Conservation (phyloP, 1,140 invertebrate genomes). For the Octopus sinensis region DNA sequence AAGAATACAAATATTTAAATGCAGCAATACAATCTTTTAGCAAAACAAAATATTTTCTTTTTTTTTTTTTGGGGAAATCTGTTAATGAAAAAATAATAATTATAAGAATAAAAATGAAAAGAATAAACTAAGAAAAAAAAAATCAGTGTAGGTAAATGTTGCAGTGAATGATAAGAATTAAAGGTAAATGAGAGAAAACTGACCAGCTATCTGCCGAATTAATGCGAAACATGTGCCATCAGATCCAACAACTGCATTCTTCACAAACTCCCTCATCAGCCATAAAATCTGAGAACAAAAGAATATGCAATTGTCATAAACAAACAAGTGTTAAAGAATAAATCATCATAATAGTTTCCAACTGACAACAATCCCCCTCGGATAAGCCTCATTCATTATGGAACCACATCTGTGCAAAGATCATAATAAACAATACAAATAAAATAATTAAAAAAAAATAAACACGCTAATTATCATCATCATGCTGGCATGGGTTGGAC, state of each 20-base stretch:
- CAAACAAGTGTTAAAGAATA: background rate
- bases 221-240: conserved; percentile 88
- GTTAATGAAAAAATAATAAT: too few species aligned
- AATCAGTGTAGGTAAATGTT: background rate
- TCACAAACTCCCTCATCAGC: conserved; percentile 77
- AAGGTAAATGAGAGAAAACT: background rate
- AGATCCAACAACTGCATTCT: conserved; percentile 78
- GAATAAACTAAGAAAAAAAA: conserved; percentile 8
- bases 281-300: conserved; percentile 54
- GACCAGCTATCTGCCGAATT: conserved; percentile 81
- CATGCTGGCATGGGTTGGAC: too few species aligned
- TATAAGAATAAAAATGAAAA: background rate
- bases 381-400: background rate
- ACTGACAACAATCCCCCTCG: background rate
- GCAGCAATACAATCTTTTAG: too few species aligned
- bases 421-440: background rate
- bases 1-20: too few species aligned
- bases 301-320: background rate
- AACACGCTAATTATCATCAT: too few species aligned
- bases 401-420: background rate
- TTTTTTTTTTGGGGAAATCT: too few species aligned
- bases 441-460: background rate
- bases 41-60: too few species aligned
- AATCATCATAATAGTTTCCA: background rate
- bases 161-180: background rate